phyloP scores from a whole-genome alignment of 2,113 vertebrate genomes.

The Glaucomys volans region DNA sequence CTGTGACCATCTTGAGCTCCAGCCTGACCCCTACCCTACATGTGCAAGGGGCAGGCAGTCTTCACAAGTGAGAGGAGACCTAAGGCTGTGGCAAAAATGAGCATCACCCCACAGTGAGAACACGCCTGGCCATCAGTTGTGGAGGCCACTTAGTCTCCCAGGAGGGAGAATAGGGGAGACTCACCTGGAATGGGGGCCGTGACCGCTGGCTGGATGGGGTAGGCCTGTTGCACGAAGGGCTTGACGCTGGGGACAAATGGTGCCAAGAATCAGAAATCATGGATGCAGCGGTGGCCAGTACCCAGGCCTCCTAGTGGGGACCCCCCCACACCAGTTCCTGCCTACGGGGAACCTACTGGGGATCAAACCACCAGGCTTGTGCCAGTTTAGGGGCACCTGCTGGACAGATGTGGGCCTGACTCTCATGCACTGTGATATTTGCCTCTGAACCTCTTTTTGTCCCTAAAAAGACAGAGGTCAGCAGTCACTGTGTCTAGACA shows the following conservation, averaged over 20 bases:
- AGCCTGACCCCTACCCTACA: not conserved
- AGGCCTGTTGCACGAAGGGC: slow-evolving; percentile 97
- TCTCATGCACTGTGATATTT: no score
- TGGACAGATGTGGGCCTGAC: not conserved
- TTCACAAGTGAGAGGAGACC: not conserved
- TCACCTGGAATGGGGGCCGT: slow-evolving; percentile 98
- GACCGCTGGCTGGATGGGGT: slow-evolving; percentile 96
- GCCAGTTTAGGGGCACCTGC: not conserved
- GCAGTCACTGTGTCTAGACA: not conserved
- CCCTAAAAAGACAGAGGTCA: not conserved
- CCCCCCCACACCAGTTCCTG: not conserved
- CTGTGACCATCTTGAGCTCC: not conserved
- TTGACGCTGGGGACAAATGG: slow-evolving; percentile 91
- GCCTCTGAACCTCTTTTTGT: not conserved
- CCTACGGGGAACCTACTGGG: not conserved
- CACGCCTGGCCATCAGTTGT: not conserved
- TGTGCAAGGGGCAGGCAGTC: rapidly evolving
- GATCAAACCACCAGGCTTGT: not conserved
- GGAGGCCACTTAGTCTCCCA: rapidly evolving
- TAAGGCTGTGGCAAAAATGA: rapidly evolving
- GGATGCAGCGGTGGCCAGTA: not conserved
- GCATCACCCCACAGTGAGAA: not conserved
- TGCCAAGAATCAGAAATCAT: not conserved
- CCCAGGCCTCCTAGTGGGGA: not conserved
- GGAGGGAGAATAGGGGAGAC: not conserved